phyloP scores from a whole-genome alignment of 1,140 invertebrate species.

The Acromyrmex heyeri region DNA sequence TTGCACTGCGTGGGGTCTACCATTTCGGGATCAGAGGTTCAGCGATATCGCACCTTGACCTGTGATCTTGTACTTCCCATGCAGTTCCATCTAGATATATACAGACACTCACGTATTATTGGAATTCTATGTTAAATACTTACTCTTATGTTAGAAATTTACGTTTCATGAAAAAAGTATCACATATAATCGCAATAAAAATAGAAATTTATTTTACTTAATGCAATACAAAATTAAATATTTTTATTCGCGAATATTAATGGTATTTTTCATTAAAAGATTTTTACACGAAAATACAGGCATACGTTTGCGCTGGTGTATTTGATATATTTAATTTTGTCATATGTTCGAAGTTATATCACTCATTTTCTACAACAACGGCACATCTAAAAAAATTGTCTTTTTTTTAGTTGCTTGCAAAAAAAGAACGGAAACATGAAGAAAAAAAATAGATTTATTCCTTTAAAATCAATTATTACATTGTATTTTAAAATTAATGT shows the following conservation, averaged over 20 bases:
- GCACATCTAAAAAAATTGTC: too few relatives aligned
- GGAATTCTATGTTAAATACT: slow-evolving; percentile 37
- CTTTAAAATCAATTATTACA: too few relatives aligned
- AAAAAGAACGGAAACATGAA: too few relatives aligned
- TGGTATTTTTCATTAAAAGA: neutral
- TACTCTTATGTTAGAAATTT: neutral
- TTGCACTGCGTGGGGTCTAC: slow-evolving; percentile 8
- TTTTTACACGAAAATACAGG: neutral
- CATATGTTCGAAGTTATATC: neutral
- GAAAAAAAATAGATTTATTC: too few relatives aligned
- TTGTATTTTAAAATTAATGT: too few relatives aligned
- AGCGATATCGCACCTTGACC: slow-evolving; percentile 66
- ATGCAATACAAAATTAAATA: neutral
- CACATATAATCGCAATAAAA: neutral
- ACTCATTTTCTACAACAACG: too few relatives aligned
- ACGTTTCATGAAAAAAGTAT: neutral
- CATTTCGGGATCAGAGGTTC: slow-evolving; percentile 55
- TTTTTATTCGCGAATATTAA: neutral
- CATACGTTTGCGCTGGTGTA: neutral
- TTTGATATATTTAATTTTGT: neutral
- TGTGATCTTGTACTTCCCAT: slow-evolving; percentile 67
- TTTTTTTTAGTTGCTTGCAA: too few relatives aligned
- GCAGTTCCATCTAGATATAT: slow-evolving; percentile 67
- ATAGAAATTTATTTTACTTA: neutral
- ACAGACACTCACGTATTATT: slow-evolving; percentile 29